phyloP scores from a whole-genome alignment of 2,797 vertebrate genomes.

The Triplophysa bombifrons region DNA sequence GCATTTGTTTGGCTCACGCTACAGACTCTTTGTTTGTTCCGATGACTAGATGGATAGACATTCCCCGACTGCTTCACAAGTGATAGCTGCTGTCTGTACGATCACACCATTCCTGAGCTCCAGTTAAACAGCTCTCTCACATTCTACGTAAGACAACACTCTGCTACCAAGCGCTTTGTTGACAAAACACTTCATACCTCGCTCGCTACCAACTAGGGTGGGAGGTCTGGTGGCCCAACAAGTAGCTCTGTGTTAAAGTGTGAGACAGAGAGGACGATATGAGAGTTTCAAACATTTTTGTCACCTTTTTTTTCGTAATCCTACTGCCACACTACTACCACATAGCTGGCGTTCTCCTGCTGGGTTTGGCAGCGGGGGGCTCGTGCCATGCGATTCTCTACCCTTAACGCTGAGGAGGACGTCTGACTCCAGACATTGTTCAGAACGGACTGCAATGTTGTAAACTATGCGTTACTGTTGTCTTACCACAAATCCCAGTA shows the following conservation, averaged over 20 bases:
- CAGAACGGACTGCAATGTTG: neutral
- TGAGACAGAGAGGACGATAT: conserved; percentile 32
- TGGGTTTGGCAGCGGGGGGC: conserved; percentile 25
- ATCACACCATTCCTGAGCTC: conserved; percentile 31
- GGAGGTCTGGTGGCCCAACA: neutral
- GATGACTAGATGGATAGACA: conserved; percentile 35
- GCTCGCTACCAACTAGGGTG: neutral
- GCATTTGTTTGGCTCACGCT: conserved; percentile 7
- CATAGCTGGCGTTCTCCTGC: conserved; percentile 49
- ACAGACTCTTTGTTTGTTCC: conserved; percentile 35
- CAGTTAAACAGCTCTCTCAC: conserved; percentile 33
- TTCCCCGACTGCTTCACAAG: conserved; percentile 42
- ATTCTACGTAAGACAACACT: conserved; percentile 56
- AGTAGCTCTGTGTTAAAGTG: conserved; percentile 9
- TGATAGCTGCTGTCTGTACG: conserved; percentile 28
- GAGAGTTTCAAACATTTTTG: conserved; percentile 49
- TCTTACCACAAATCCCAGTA: neutral
- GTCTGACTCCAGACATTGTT: neutral
- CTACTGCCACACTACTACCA: conserved; percentile 27
- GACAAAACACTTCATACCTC: conserved; percentile 58
- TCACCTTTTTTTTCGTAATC: conserved; percentile 35
- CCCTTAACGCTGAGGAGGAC: conserved; percentile 31
- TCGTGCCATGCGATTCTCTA: conserved; percentile 20
- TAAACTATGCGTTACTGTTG: neutral
- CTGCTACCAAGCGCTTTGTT: conserved; percentile 63